Evolutionary conservation across 2,888 invertebrate genomes (phyloP), one percentile per base, ranked within the genome.

Genomic region (Lasioglossum villosulum): DNA sequence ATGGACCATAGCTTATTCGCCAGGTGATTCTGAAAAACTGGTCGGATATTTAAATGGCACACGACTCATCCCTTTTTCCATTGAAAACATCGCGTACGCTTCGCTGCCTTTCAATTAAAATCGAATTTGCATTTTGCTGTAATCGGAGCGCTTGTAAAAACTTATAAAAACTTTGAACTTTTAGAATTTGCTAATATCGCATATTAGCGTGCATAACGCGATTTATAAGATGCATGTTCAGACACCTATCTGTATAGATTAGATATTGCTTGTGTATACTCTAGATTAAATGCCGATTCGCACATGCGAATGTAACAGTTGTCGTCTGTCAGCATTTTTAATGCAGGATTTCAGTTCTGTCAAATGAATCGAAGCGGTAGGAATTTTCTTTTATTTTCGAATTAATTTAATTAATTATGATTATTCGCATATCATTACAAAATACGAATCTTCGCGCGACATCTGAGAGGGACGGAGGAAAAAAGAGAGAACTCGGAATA

Each of bases 1-100:
- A 68, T n/a, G 70, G 79, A 76, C 82, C 82, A 45, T 66, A 73
- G 59, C 45, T 37, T 76, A 70, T 27, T 14, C 37, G 52, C 56
- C n/a, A 37, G 37, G 42, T 77, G 76, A 1, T 85, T 76, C 37
- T 74, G 78, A 74, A 76, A 59, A 73, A 86, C 85, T 82, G 85
- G 79, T 86, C 39, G 1, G 70, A 79, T 84, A 86, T 86, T 86
- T 73, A 82, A 79, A 84, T 82, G 30, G 76, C 10, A 19, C 76
- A 76, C 71, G 70, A 68, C 14, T 8, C 19, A 72, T 80, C 80
- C 84, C 75, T 19, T 68, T 34, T 34, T 23, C 48, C 19, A 23
- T 68, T 34, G 68, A 23, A 8, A 23, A 34, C 19, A 66, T 30
- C 19, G 66, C 2, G 1, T 19, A 34, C 66, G 2, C 19, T 27